These are phyloP conservation scores for Callipepla squamata DNA, from an alignment of 2,113 vertebrate genomes.

Conservation along the genomic window DNA sequence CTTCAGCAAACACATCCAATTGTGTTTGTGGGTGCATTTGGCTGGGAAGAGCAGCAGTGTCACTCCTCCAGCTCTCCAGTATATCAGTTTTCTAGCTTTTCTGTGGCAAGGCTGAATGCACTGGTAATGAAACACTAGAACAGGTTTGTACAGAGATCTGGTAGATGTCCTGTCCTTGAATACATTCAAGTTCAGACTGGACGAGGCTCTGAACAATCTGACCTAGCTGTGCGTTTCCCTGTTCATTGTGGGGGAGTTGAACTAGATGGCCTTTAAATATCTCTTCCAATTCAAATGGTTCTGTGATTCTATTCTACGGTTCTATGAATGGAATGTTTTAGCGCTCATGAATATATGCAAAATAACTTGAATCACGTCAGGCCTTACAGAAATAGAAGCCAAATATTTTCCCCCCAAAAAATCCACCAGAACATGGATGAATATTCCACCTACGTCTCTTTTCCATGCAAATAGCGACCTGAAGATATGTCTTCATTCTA, in stretches of 20 bases:
- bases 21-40: not conserved
- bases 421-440: not conserved
- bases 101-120: not conserved
- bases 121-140: too few relatives aligned
- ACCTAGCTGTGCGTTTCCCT: too few relatives aligned
- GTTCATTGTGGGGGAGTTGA: too few relatives aligned
- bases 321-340: not conserved
- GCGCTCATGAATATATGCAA: not conserved
- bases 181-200: too few relatives aligned
- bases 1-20: not conserved
- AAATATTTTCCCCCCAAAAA: not conserved
- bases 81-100: rapidly evolving
- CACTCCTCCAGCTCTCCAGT: not conserved
- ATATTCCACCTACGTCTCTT: slow-evolving; percentile 33
- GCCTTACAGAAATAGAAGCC: not conserved
- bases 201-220: too few relatives aligned
- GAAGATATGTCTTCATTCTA: not conserved
- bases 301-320: too few relatives aligned
- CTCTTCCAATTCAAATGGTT: too few relatives aligned
- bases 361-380: not conserved
- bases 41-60: not conserved
- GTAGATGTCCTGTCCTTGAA: too few relatives aligned
- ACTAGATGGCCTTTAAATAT: too few relatives aligned
- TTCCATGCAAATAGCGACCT: not conserved
- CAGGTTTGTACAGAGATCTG: too few relatives aligned